Base-by-base conservation (phyloP, 1,140 invertebrate genomes). In the Aphelenchoides avenae region DNA sequence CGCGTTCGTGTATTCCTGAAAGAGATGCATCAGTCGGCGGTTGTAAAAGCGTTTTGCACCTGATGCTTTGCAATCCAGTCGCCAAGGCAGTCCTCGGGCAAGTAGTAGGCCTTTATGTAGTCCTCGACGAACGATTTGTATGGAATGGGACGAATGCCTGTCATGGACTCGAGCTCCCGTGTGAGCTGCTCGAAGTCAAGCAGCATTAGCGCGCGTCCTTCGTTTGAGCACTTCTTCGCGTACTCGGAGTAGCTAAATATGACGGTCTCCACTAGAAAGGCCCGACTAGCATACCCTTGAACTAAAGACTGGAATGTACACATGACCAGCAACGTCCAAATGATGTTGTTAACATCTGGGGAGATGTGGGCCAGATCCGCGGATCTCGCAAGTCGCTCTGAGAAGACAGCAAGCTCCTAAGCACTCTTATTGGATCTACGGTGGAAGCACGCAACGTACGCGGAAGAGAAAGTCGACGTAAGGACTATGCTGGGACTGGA, bases 61-160 rank as follows among this genome's bases (percentile, higher is more conserved):
- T 82, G 84, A 77, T 91, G 87, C 39, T 87, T 84, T 61, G 84
- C 83, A 9, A 96, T 84, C 86, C 91, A 98, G 18, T 85, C 82
- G 79, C 95, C 89, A 5, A 98, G 81, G 53, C 85, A 85, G 53
- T 83, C 83, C 66, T 93, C 87, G 0, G 89, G 87, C 61, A 93
- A 82, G 80, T 97, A 98, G 77, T 89, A 97, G 0, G 91, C 91
- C 78, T 97, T 97, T 1, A 98, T 87, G 73, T 93, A 97, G 24
- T 83, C 83, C 79, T 96, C 91, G 0, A 96, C 91, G 70, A 89
- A 90, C 43, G 89, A 86, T 67, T 85, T 85, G 73, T 89, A 86
- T 7, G 91, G 89, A 33, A 94, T 83, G 13, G 89, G 90, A 76
- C 80, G 81, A 48, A 68, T 66, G 42, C 76, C 83, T 0, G 88